Evolutionary conservation across 1,140 invertebrate genomes (phyloP).

Genomic region (Saxidomus purpurata): DNA sequence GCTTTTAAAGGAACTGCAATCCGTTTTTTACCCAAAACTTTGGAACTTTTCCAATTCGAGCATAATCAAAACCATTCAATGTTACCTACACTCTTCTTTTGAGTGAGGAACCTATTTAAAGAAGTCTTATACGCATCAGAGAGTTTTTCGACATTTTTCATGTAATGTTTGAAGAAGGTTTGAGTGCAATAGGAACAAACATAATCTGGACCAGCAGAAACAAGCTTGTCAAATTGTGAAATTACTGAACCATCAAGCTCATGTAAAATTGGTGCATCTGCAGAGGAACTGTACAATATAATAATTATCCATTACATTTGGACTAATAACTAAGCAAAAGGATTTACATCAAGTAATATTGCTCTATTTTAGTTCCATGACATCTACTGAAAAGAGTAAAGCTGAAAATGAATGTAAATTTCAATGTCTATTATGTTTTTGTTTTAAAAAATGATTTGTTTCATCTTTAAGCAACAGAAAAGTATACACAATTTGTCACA

Average conservation of each 20-base stretch:
- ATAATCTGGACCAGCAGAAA: slow-evolving; percentile 31
- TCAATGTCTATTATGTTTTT: too few species aligned
- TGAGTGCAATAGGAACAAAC: slow-evolving; percentile 63
- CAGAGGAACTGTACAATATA: not conserved
- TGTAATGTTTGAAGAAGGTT: slow-evolving; percentile 60
- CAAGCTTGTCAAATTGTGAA: slow-evolving; percentile 25
- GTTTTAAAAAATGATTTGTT: too few species aligned
- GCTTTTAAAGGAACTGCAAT: slow-evolving; percentile 64
- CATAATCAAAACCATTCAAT: slow-evolving; percentile 11
- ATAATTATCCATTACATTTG: too few species aligned
- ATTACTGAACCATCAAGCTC: too few species aligned
- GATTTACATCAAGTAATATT: too few species aligned
- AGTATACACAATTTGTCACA: too few species aligned
- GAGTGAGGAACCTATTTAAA: not conserved
- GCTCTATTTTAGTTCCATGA: too few species aligned
- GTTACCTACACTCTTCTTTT: not conserved
- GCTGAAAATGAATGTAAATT: too few species aligned
- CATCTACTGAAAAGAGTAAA: too few species aligned
- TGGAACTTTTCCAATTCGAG: slow-evolving; percentile 45
- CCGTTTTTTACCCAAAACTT: slow-evolving; percentile 58
- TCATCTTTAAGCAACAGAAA: too few species aligned
- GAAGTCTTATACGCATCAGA: not conserved
- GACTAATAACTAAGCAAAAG: too few species aligned
- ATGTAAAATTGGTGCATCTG: not conserved
- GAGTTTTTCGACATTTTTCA: slow-evolving; percentile 27